Evolutionary conservation across 2,797 vertebrate genomes (phyloP).

Genomic region (Ispidina picta): DNA sequence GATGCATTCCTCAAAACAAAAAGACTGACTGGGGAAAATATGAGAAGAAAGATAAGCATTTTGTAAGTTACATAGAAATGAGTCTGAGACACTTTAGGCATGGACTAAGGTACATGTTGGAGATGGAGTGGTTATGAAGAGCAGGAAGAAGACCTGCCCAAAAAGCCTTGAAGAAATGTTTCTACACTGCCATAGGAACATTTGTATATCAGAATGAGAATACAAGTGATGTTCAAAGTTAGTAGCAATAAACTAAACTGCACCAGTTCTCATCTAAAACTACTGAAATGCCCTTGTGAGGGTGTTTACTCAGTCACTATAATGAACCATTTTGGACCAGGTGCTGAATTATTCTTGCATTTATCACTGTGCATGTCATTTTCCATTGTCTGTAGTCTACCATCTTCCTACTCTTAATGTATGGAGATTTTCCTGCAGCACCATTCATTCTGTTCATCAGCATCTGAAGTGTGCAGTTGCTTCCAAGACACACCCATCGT

Average conservation of each 20-base stretch:
- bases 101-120: background rate
- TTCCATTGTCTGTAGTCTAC: background rate
- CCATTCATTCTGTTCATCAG: slow-evolving; percentile 35
- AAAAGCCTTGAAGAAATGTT: background rate
- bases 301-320: background rate
- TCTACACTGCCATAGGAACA: background rate
- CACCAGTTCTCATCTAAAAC: background rate
- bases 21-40: background rate
- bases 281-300: background rate
- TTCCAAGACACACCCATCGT: background rate
- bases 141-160: background rate
- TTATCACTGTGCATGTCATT: background rate
- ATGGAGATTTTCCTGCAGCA: slow-evolving; percentile 15
- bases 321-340: background rate
- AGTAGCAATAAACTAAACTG: background rate
- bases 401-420: background rate
- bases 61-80: background rate
- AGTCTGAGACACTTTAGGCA: background rate
- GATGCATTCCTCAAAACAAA: background rate
- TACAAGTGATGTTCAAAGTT: background rate
- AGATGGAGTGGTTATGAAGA: background rate
- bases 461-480: background rate
- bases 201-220: background rate
- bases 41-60: background rate
- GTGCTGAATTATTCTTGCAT: background rate